phyloP scores from a whole-genome alignment of 2,113 vertebrate genomes.

The Nansenia antarctica region DNA sequence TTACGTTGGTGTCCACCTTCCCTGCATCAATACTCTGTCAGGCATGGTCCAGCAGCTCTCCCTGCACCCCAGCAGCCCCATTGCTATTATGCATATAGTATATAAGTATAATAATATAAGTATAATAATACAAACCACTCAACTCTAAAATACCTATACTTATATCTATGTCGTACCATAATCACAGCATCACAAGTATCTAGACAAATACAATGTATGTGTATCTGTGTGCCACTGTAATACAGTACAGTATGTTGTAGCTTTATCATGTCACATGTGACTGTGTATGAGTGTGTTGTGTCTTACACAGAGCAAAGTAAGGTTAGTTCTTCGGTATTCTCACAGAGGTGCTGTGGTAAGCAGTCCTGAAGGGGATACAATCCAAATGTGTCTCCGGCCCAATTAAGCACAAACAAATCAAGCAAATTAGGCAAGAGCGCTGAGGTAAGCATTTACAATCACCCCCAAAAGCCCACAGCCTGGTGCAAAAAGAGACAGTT shows the following conservation, averaged over 20 bases:
- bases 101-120: too few species aligned
- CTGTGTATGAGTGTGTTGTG: background rate
- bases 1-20: background rate
- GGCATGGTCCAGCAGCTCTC: background rate
- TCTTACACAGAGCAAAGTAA: background rate
- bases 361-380: background rate
- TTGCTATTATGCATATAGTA: too few species aligned
- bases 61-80: conserved; percentile 7
- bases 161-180: too few species aligned
- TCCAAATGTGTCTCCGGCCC: background rate
- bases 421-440: conserved; percentile 4
- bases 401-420: conserved; percentile 18
- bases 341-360: background rate
- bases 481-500: background rate
- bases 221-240: background rate
- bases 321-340: background rate
- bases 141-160: too few species aligned
- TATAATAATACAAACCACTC: too few species aligned
- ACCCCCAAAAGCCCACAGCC: background rate
- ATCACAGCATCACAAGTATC: too few species aligned
- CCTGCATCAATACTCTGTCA: background rate
- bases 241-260: background rate
- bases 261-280: background rate
- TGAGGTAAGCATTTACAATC: background rate
- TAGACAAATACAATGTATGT: too few species aligned